Evolutionary conservation across 2,888 invertebrate genomes (phyloP).

Genomic region (Pycnomerus fuliginosus): DNA sequence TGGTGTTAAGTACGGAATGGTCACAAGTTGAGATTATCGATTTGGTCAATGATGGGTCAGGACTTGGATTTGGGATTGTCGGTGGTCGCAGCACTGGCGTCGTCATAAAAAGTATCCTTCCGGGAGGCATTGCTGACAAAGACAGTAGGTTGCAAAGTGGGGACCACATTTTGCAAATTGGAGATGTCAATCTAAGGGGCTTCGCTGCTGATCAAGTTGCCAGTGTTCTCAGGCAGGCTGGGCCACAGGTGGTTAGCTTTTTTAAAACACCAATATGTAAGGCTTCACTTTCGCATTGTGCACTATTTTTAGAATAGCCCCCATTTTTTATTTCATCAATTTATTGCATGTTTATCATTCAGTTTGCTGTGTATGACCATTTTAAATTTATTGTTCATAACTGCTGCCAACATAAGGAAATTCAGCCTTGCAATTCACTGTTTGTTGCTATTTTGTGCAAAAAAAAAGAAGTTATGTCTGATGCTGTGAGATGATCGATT

Average conservation of each 20-base stretch:
- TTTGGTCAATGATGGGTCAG: slow-evolving; percentile 94
- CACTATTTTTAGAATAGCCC: not conserved
- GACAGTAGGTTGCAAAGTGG: slow-evolving; percentile 95
- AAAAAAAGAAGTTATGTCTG: no score
- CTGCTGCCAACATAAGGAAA: no score
- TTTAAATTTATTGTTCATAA: no score
- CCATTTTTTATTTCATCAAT: no score
- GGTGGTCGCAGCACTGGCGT: slow-evolving; percentile 98
- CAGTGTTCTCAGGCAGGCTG: slow-evolving; percentile 70
- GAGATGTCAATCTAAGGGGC: slow-evolving; percentile 91
- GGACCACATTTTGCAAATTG: slow-evolving; percentile 96
- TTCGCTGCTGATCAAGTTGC: slow-evolving; percentile 96
- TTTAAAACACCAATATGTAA: slow-evolving; percentile 63
- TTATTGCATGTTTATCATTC: no score
- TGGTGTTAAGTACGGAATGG: slow-evolving; percentile 93
- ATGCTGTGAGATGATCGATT: no score
- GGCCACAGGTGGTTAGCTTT: slow-evolving; percentile 52
- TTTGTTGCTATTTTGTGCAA: no score
- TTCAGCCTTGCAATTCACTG: no score
- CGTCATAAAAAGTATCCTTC: slow-evolving; percentile 95
- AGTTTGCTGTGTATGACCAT: no score
- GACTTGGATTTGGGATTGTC: slow-evolving; percentile 97
- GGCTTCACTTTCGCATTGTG: slow-evolving; percentile 61
- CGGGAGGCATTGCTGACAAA: slow-evolving; percentile 95
- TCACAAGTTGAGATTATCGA: slow-evolving; percentile 99